These are phyloP conservation scores for Megaceryle alcyon DNA, from an alignment of 2,797 vertebrate genomes.

Conservation along the genomic window DNA sequence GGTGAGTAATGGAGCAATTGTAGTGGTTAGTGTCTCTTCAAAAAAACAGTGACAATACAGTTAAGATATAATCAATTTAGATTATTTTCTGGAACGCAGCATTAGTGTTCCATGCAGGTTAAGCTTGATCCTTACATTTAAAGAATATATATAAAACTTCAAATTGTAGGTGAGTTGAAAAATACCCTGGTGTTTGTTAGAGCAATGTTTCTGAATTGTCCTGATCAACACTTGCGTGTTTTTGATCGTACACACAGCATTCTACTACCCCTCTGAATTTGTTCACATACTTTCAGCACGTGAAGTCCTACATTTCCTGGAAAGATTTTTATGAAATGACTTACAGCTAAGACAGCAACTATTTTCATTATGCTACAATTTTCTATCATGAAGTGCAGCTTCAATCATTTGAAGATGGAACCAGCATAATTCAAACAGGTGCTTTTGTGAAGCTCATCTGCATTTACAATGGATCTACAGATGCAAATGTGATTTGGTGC, in stretches of 20 bases:
- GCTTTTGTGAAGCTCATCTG: neutral
- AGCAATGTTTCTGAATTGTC: neutral
- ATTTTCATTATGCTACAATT: neutral
- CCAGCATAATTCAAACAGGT: neutral
- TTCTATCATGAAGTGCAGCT: neutral
- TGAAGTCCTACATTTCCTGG: neutral
- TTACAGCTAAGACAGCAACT: neutral
- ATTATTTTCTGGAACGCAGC: slow-evolving; percentile 68
- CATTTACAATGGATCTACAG: neutral
- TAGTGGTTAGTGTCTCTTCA: slow-evolving; percentile 15
- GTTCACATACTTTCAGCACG: neutral
- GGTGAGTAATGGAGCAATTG: slow-evolving; percentile 72
- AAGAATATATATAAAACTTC: slow-evolving; percentile 43
- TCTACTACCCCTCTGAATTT: neutral
- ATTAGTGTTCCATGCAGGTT: slow-evolving; percentile 33
- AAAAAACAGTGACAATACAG: slow-evolving; percentile 50
- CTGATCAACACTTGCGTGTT: neutral
- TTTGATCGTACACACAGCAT: neutral
- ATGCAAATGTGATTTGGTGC: neutral
- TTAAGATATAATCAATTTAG: slow-evolving; percentile 71
- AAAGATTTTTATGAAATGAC: neutral
- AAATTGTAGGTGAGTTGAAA: neutral
- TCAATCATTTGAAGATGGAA: neutral
- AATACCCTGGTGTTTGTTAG: neutral
- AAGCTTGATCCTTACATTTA: slow-evolving; percentile 50